Evolutionary conservation across 2,797 vertebrate species (phyloP), one percentile per base, ranked within the genome.

Genomic region (Sebastiscus albofasciatus): DNA sequence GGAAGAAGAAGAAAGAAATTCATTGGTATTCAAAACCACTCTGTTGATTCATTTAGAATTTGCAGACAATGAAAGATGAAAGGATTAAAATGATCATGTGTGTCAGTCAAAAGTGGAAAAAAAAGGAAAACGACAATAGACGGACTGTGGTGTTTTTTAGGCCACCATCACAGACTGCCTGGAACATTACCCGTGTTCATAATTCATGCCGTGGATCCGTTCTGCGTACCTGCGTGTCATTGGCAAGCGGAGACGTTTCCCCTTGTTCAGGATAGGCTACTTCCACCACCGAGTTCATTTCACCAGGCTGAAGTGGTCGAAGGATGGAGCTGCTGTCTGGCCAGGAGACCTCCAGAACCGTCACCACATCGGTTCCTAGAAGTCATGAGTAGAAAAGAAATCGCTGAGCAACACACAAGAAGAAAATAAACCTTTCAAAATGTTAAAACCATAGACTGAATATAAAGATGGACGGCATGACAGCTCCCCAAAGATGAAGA

Each of bases 331-430:
- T 95, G 75, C 96, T 94, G 0, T 97, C 97, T 0, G 98, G 97
- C 97, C 97, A 98, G 0, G 95, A 97, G 79, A 99, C 97, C 89
- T 98, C 96, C 89, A 98, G 87, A 0, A 96, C 97, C 74, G 91
- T 97, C 75, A 95, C 96, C 78, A 94, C 87, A 0, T 98, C 97
- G 0, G 22, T 94, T 87, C 97, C 97, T 98, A 91, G 10, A 58
- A 84, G 56, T 65, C 29, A 76, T n/a, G 39, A 5, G 62, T 6
- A 36, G 12, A 71, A 77, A 62, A 9, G 20, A 26, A 46, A 34
- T 22, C 4, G 73, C 33, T 2, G 14, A 75, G 24, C 1, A 14
- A 61, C 52, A 75, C 14, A 55, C 13, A 26, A 33, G 12, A 64
- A 1, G n/a, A 46, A 49, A 61, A 65, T 5, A 24, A 29, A 62